Conservation (phyloP, 2,888 invertebrate genomes). For the Eudemis profundana region DNA sequence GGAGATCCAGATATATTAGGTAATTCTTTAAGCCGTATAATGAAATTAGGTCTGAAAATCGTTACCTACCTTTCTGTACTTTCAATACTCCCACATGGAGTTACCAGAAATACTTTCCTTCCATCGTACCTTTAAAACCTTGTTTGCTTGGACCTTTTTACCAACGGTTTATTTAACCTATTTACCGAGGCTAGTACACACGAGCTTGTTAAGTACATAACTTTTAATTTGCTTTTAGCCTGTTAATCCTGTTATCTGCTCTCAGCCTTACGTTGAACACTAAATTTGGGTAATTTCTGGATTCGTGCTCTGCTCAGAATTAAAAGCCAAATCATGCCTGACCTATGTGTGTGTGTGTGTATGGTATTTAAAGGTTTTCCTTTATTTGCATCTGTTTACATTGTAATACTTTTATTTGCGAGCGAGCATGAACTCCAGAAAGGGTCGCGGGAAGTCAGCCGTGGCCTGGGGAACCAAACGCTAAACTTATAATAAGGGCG, state of each 20-base stretch:
- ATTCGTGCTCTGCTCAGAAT: conserved; percentile 16
- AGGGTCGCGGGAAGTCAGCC: no score
- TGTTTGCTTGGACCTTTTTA: conserved; percentile 4
- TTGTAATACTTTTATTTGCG: no score
- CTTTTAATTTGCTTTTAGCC: conserved; percentile 10
- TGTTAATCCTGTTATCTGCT: conserved; percentile 25
- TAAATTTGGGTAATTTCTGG: conserved; percentile 7
- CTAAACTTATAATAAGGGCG: no score
- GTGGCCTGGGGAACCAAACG: no score
- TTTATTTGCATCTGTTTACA: neutral
- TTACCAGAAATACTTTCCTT: neutral
- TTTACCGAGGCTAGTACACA: conserved; percentile 1
- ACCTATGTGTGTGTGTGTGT: no score
- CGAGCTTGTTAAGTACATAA: neutral
- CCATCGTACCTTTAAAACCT: neutral
- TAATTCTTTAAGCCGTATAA: no score
- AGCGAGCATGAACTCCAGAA: no score
- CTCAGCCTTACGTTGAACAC: conserved; percentile 16
- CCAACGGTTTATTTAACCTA: conserved; percentile 15
- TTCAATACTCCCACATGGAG: neutral
- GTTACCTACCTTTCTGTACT: no score
- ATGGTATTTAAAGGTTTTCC: neutral
- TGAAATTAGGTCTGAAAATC: no score
- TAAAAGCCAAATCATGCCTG: neutral
- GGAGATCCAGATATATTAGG: no score